Evolutionary conservation across 2,888 invertebrate species (phyloP).

Genomic region (Tipula vernalis): DNA sequence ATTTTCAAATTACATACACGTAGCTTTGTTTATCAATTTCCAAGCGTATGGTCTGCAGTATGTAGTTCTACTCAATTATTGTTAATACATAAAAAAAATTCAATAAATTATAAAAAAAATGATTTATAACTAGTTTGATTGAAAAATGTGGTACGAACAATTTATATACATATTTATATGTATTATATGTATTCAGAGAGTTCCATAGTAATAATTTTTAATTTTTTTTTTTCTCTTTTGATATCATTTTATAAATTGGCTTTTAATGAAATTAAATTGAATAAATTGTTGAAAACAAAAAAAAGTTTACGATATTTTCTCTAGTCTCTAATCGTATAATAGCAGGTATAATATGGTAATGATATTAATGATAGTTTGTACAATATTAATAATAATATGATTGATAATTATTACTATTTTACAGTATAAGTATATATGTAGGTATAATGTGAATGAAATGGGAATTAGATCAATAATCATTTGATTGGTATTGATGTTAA

Average conservation of each 20-base stretch:
- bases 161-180: not conserved
- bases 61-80: not conserved
- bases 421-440: not conserved
- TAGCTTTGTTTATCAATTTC: not conserved
- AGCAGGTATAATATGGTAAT: not conserved
- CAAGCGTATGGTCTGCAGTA: not conserved
- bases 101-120: not conserved
- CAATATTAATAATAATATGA: not conserved
- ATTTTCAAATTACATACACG: not conserved
- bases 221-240: not conserved
- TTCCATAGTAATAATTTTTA: not conserved
- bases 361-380: not conserved
- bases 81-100: not conserved
- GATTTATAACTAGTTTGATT: not conserved
- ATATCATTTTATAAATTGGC: conserved; percentile 8
- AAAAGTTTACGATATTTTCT: not conserved
- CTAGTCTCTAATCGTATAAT: not conserved
- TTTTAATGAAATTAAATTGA: conserved; percentile 10
- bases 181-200: not conserved
- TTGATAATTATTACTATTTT: not conserved
- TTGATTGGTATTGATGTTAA: not conserved
- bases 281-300: not conserved
- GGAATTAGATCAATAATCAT: not conserved
- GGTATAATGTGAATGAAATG: not conserved
- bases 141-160: not conserved